These are phyloP conservation scores for Oncorhynchus mykiss DNA, from an alignment of 2,113 vertebrate genomes.

Conservation along the genomic window DNA sequence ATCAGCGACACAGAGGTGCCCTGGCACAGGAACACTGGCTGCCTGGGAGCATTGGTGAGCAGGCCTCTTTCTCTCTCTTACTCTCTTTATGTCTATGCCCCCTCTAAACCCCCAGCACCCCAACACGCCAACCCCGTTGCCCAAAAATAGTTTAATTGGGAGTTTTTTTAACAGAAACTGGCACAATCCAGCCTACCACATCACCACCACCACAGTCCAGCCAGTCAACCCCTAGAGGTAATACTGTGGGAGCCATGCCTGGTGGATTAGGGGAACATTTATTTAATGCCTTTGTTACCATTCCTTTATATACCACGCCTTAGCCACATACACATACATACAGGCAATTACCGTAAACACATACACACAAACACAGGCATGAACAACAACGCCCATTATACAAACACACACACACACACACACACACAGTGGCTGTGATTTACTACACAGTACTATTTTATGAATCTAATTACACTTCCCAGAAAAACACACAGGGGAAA, in stretches of 20 bases:
- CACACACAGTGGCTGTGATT: conserved; percentile 57
- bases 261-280: conserved; percentile 43
- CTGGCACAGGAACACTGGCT: conserved; percentile 59
- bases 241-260: conserved; percentile 31
- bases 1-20: conserved; percentile 66
- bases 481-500: conserved; percentile 58
- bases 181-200: conserved; percentile 39
- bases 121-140: conserved; percentile 36
- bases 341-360: conserved; percentile 22
- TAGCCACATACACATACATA: conserved; percentile 16
- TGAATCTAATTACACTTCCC: conserved; percentile 75
- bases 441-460: conserved; percentile 64
- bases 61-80: no score
- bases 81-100: conserved; percentile 13
- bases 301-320: conserved; percentile 44
- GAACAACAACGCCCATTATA: conserved; percentile 2
- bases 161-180: conserved; percentile 60
- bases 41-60: conserved; percentile 17
- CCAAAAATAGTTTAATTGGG: conserved; percentile 75
- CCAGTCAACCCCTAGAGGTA: conserved; percentile 29
- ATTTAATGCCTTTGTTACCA: conserved; percentile 50
- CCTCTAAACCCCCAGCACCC: conserved; percentile 20
- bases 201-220: conserved; percentile 6
- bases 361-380: conserved; percentile 13
- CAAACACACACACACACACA: conserved; percentile 11